Percentiles rank a stretch among this genome's conserved stretches.
These are phyloP conservation scores for Maccullochella peelii DNA, from an alignment of 2,113 vertebrate species.

Conservation along the genomic window DNA sequence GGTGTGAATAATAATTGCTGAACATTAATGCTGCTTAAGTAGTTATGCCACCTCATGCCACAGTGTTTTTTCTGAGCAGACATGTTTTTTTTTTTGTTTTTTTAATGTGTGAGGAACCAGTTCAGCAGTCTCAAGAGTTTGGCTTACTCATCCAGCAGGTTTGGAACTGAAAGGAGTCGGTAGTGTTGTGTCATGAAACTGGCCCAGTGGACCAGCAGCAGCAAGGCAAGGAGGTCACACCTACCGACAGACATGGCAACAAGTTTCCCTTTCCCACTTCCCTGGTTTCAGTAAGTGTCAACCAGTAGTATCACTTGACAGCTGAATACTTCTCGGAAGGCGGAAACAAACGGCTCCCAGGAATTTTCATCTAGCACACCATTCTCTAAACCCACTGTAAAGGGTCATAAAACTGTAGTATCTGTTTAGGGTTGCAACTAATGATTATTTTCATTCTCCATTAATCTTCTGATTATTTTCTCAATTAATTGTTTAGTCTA, in stretches of 20 bases:
- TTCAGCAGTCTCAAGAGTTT: slow-evolving; percentile 50
- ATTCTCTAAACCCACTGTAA: not conserved
- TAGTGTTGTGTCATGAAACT: slow-evolving; percentile 54
- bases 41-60: not conserved
- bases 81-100: not conserved
- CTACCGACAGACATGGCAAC: slow-evolving; percentile 33
- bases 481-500: not conserved
- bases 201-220: slow-evolving; percentile 20
- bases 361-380: not conserved
- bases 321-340: slow-evolving; percentile 4
- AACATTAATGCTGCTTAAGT: not conserved
- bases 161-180: slow-evolving; percentile 25
- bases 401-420: not conserved
- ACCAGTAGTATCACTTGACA: slow-evolving; percentile 17
- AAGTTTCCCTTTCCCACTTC: slow-evolving; percentile 7
- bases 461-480: not conserved
- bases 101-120: slow-evolving; percentile 57
- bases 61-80: slow-evolving; percentile 15
- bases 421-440: not conserved
- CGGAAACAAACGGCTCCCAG: not conserved
- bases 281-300: slow-evolving; percentile 37
- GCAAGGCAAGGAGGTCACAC: slow-evolving; percentile 49
- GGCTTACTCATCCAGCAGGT: slow-evolving; percentile 61
- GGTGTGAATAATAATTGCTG: not conserved
- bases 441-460: not conserved